Evolutionary conservation across 2,888 invertebrate species (phyloP), one percentile per base, ranked within the genome.

Genomic region (Ptychoptera contaminata): DNA sequence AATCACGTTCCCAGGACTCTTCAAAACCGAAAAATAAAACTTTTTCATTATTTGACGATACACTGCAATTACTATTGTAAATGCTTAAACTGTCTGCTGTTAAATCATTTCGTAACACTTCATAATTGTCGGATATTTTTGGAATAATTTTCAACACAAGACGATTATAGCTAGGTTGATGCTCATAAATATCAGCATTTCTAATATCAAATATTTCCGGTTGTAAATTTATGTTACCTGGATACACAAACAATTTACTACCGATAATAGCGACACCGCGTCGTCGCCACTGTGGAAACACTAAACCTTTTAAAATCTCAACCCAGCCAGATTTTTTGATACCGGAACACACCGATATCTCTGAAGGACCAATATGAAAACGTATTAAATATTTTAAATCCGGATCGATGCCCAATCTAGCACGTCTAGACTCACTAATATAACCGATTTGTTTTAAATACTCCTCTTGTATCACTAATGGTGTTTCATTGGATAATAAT

Each of bases 221-320:
- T 47, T 40, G 46, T 40, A 51, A 44, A 44, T 49, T 46, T 16
- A 46, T 39, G 42, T 52, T 51, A 8, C 69, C 67, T 40, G 71
- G 76, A 57, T 70, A 74, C 48, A 76, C 69, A 56, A 74, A 69
- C 46, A 79, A 64, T 50, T 71, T 67, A 32, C 74, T 73, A 50
- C 76, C 77, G 54, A 75, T 67, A 46, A 78, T 64, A 51, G 74
- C 71, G 32, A 76, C 67, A 30, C 71, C 68, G 50, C 77, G 67
- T 43, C 72, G 68, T 57, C 74, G 74, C 78, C 78, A 79, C 57
- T 78, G 77, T 35, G 79, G 78, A 52, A 77, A 76, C 40, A 78
- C 79, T 51, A 78, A 70, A 39, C 78, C 78, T 59, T 79, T 79
- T 42, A 79, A 61, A 39, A 79, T 69, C 51, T 74, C 66, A 39